Evolutionary conservation across 2,888 invertebrate genomes (phyloP), one percentile per base, ranked within the genome.

Genomic region (Epistrophe grossulariae): DNA sequence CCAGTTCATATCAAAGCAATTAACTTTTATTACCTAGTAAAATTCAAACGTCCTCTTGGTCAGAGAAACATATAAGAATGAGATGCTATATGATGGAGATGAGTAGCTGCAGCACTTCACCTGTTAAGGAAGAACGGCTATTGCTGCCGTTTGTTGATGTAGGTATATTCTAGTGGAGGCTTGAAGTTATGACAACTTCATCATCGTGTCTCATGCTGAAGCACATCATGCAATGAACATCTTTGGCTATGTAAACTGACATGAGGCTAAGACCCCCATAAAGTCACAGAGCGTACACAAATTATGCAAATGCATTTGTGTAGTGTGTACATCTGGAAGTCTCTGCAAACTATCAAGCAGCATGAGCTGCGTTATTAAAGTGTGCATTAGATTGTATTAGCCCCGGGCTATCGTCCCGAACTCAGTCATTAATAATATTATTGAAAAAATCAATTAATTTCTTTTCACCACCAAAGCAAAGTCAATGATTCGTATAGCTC

Each of bases 181-280:
- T 71, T 64, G 19, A 72, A 82, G 57, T 68, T 77, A 82, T 82
- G 71, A 82, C 81, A 82, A 70, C 81, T 82, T 82, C 77, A 82
- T 82, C 81, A 43, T 71, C 81, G 50, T 64, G 24, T 17, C 35
- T 40, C n/a, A 31, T 31, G 28, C 28, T 80, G 43, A 31, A 43
- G 3, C 19, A 59, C 50, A 10, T 10, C 38, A 45, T 73, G 50
- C 38, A 24, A 24, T 24, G 24, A 2, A 71, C 19, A 59, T 66
- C 31, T 50, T 43, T 28, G 10, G 38, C 0, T 35, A 15, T 35
- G 66, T 50, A 10, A 17, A 13, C 50, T 17, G 66, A 10, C 48
- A 50, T 66, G 31, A 19, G 50, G 35, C 50, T 28, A 19, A 35
- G 19, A 5, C 68, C 50, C 66, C 35, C 35, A 68, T 68, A 68